Conservation (phyloP, 2,888 invertebrate species). For the Ennomos fuscantarius region DNA sequence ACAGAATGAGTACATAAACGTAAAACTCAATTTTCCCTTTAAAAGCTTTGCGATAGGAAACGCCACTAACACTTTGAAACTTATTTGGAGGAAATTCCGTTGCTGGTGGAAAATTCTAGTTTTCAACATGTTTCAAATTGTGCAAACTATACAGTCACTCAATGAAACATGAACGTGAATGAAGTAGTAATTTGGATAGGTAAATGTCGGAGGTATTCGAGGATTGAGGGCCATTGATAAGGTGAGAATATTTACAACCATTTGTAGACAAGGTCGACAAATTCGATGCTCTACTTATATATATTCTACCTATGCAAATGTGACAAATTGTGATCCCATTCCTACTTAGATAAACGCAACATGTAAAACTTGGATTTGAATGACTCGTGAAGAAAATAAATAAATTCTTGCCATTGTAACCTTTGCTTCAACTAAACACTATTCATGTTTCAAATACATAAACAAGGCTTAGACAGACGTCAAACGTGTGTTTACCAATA, state of each 20-base stretch:
- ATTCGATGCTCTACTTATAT: not conserved
- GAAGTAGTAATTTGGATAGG: not conserved
- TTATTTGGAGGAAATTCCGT: slow-evolving; percentile 35
- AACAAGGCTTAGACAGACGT: no score
- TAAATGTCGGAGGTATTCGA: not conserved
- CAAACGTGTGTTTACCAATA: no score
- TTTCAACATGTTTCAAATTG: slow-evolving; percentile 16
- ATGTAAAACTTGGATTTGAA: not conserved
- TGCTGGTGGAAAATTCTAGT: slow-evolving; percentile 18
- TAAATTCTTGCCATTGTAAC: no score
- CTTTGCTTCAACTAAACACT: no score
- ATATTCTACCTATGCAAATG: slow-evolving; percentile 8
- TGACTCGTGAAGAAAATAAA: no score
- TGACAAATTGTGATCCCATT: not conserved
- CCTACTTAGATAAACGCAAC: slow-evolving; percentile 1
- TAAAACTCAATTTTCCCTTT: slow-evolving; percentile 27
- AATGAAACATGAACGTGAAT: slow-evolving; percentile 15
- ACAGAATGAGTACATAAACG: slow-evolving; percentile 23
- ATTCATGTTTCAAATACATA: no score
- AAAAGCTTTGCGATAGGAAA: slow-evolving; percentile 26
- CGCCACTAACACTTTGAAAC: slow-evolving; percentile 36
- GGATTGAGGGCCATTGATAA: slow-evolving; percentile 10
- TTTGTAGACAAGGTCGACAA: slow-evolving; percentile 11
- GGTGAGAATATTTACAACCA: slow-evolving; percentile 1
- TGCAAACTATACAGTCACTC: not conserved